These are phyloP conservation scores for Pogonocichla stellata DNA, from an alignment of 2,113 vertebrate genomes.

Conservation along the genomic window DNA sequence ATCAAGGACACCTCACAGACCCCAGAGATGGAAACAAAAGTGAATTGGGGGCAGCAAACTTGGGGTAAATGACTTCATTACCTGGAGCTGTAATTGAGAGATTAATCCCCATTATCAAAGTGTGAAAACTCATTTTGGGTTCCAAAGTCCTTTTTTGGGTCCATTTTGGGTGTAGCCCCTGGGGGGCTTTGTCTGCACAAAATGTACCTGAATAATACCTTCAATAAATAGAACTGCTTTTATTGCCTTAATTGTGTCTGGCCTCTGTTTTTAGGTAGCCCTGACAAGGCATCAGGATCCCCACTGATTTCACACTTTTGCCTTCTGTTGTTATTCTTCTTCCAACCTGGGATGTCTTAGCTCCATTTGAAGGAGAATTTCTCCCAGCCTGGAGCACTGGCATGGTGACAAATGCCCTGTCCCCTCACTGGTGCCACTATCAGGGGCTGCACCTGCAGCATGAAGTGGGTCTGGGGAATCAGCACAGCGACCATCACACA, in stretches of 20 bases:
- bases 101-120: background rate
- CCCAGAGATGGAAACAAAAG: background rate
- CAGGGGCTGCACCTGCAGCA: background rate
- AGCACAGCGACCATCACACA: background rate
- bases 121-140: background rate
- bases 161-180: background rate
- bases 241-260: background rate
- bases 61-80: background rate
- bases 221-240: background rate
- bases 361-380: background rate
- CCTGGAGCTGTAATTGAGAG: background rate
- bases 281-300: no score
- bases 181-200: rapidly evolving
- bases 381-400: background rate
- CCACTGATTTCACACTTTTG: background rate
- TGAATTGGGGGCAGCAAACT: background rate
- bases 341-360: background rate
- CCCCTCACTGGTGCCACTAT: background rate
- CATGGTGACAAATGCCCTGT: rapidly evolving
- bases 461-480: rapidly evolving
- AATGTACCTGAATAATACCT: background rate
- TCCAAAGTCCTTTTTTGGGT: no score
- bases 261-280: background rate
- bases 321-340: background rate
- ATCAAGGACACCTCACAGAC: background rate